Percentiles rank a stretch among this genome's conserved stretches.
phyloP scores from a whole-genome alignment of 2,888 invertebrate species.

The Agrochola litura region DNA sequence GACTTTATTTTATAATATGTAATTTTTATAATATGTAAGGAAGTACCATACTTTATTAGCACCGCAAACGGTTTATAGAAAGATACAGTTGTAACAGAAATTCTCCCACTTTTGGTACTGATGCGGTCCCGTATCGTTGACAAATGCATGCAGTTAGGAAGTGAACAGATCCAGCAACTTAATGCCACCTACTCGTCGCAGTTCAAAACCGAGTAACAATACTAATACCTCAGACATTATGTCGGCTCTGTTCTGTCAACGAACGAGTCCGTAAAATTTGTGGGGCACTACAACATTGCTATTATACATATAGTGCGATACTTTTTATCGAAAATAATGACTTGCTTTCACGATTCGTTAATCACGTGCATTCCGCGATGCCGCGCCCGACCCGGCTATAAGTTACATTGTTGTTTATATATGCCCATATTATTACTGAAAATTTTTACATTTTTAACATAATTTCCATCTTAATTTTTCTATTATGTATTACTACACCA shows the following conservation, averaged over 20 bases:
- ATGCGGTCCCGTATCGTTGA: background rate
- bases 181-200: background rate
- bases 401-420: constrained; percentile 50
- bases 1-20: too few relatives aligned
- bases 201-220: background rate
- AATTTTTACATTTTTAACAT: constrained; percentile 13
- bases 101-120: background rate
- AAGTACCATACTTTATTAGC: too few relatives aligned
- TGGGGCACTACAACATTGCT: background rate
- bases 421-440: constrained; percentile 17
- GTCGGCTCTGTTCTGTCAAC: constrained; percentile 25
- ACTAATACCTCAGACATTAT: constrained; percentile 21
- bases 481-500: too few relatives aligned
- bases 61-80: too few relatives aligned
- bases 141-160: constrained; percentile 16
- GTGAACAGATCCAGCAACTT: constrained; percentile 7
- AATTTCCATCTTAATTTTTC: too few relatives aligned
- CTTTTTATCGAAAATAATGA: constrained; percentile 50
- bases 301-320: background rate
- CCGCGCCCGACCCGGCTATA: constrained; percentile 35
- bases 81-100: background rate
- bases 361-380: constrained; percentile 16
- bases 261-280: background rate
- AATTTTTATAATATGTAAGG: too few relatives aligned
- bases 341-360: constrained; percentile 18